phyloP scores from a whole-genome alignment of 2,797 vertebrate species.

The Ispidina picta region DNA sequence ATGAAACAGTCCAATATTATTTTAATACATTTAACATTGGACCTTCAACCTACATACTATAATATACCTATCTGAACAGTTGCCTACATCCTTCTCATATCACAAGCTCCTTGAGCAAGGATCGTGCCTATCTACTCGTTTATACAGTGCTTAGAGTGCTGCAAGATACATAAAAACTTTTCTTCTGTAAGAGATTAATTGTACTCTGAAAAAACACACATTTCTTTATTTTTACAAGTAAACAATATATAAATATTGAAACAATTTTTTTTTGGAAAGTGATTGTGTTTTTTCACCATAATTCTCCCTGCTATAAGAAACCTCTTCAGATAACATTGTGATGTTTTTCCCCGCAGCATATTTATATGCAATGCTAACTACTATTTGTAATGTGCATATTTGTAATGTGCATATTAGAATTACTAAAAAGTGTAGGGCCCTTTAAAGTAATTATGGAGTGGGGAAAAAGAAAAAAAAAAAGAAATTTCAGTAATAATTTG shows the following conservation, averaged over 20 bases:
- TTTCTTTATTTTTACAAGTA: neutral
- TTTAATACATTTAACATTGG: slow-evolving; percentile 29
- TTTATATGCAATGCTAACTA: slow-evolving; percentile 44
- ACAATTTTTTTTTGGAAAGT: neutral
- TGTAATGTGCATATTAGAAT: slow-evolving; percentile 28
- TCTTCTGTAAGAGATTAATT: neutral
- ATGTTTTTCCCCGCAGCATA: neutral
- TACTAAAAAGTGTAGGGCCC: neutral
- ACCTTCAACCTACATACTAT: neutral
- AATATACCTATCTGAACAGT: neutral
- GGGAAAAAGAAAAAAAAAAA: neutral
- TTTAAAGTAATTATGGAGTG: slow-evolving; percentile 16
- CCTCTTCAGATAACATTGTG: slow-evolving; percentile 24
- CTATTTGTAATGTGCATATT: slow-evolving; percentile 45
- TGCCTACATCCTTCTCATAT: neutral
- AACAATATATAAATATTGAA: neutral
- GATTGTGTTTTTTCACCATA: slow-evolving; percentile 29
- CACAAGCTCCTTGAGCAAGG: neutral
- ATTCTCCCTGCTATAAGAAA: slow-evolving; percentile 39
- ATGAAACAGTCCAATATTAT: slow-evolving; percentile 14
- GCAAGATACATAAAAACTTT: neutral
- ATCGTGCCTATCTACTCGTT: neutral
- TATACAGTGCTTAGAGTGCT: neutral
- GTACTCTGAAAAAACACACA: rapidly evolving
- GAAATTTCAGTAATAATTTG: neutral